Conservation (phyloP, 53 echinoderm and acorn worm species). For the Stichopus horrens region DNA sequence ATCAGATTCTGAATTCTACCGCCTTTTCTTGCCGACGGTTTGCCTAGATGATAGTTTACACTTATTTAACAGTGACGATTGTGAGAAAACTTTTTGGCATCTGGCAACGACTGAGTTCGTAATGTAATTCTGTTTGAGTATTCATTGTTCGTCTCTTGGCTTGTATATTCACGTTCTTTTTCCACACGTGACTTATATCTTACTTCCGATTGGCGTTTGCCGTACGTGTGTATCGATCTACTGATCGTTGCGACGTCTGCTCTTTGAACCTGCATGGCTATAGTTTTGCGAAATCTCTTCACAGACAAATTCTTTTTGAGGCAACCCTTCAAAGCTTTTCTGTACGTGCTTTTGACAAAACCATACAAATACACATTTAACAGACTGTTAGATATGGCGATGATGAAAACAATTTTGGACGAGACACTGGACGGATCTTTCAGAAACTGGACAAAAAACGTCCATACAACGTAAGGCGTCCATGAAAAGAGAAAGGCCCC, state of each 20-base stretch:
- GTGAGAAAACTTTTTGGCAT: background rate
- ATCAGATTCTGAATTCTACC: too few species aligned
- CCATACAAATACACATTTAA: conserved; percentile 21
- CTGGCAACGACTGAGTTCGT: background rate
- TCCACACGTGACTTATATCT: background rate
- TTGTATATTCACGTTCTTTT: background rate
- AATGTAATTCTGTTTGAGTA: background rate
- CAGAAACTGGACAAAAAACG: background rate
- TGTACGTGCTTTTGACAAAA: conserved; percentile 12
- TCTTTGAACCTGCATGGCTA: background rate
- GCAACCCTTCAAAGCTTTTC: background rate
- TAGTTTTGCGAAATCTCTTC: background rate
- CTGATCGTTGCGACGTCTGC: conserved; percentile 20
- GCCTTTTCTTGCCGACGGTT: too few species aligned
- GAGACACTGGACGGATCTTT: background rate
- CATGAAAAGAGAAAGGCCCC: conserved; percentile 51
- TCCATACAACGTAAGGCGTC: conserved; percentile 50
- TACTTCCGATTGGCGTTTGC: background rate
- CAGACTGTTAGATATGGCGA: conserved; percentile 1
- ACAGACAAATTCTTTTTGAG: background rate
- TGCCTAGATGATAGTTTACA: background rate
- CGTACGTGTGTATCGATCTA: background rate
- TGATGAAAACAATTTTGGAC: background rate
- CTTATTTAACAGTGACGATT: too few species aligned
- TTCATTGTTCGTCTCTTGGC: too few species aligned